These are phyloP conservation scores for Caenorhabditis sp. DNA, from an alignment of 2,888 invertebrate genomes.

Conservation along the genomic window DNA sequence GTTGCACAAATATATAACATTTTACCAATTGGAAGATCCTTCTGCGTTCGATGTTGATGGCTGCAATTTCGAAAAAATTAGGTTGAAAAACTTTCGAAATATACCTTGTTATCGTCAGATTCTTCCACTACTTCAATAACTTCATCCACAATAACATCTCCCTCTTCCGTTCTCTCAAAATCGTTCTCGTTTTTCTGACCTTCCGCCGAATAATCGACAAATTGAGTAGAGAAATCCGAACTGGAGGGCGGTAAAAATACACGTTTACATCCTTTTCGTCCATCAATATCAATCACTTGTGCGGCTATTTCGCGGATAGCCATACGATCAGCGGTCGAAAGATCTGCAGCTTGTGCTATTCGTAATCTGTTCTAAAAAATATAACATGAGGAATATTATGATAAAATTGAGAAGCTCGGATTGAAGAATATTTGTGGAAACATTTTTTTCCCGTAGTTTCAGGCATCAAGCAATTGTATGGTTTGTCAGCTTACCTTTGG, in stretches of 20 bases:
- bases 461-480: no score
- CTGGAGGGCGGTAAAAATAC: no score
- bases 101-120: background rate
- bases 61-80: background rate
- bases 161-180: background rate
- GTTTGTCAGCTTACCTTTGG: background rate
- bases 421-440: no score
- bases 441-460: no score
- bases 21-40: background rate
- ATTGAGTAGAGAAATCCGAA: background rate
- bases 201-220: background rate
- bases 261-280: background rate
- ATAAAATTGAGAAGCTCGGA: no score
- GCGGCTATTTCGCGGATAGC: background rate
- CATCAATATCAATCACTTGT: background rate
- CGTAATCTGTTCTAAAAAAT: background rate
- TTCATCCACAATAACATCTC: slow-evolving; percentile 1
- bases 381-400: background rate
- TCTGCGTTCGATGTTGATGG: background rate
- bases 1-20: background rate
- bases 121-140: background rate
- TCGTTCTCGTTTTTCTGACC: background rate
- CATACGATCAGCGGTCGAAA: background rate
- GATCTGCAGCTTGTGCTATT: background rate
- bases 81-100: background rate